Evolutionary conservation across 2,113 vertebrate genomes (phyloP).

Genomic region (Lophochroa leadbeateri): DNA sequence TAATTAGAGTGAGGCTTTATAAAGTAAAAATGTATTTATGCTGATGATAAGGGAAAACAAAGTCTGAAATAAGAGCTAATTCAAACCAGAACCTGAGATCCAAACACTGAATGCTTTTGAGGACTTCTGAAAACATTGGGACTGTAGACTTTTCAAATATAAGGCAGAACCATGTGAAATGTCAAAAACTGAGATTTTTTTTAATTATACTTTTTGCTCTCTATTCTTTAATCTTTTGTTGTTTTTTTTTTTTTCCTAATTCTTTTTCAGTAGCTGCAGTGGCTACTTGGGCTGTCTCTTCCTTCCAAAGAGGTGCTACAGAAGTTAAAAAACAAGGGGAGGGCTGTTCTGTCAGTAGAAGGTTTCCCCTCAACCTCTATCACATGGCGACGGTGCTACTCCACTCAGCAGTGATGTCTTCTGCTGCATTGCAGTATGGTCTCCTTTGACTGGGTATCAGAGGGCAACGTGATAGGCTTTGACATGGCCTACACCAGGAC

Average conservation of each 20-base stretch:
- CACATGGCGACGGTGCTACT: not conserved
- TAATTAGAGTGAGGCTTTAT: not conserved
- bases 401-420: not conserved
- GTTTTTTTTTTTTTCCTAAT: not conserved
- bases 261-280: not conserved
- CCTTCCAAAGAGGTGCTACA: not conserved
- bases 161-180: not conserved
- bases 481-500: not conserved
- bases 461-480: not conserved
- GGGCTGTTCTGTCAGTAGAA: not conserved
- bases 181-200: not conserved
- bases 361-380: not conserved
- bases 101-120: not conserved
- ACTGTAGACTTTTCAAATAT: not conserved
- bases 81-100: slow-evolving; percentile 3
- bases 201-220: not conserved
- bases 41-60: not conserved
- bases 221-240: not conserved
- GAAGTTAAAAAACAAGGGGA: not conserved
- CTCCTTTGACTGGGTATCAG: not conserved
- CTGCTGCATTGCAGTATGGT: not conserved
- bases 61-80: not conserved
- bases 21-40: not conserved
- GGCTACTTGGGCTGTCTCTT: not conserved
- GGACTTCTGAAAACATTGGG: not conserved